Evolutionary conservation across 2,888 invertebrate species (phyloP).

Genomic region (Cantharis nigra): DNA sequence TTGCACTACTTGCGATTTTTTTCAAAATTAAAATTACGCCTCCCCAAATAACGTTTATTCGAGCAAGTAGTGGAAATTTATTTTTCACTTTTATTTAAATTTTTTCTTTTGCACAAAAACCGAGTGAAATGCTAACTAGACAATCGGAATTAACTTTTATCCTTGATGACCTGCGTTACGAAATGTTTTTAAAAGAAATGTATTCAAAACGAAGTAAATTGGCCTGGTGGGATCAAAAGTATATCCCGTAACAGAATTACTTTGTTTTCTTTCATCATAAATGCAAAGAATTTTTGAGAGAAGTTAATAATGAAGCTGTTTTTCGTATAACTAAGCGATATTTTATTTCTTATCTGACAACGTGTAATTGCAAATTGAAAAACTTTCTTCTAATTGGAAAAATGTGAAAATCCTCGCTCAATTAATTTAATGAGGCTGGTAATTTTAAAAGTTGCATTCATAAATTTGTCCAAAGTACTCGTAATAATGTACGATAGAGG

Average conservation of each 20-base stretch:
- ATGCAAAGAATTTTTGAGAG: slow-evolving; percentile 16
- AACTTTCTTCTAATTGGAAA: neutral
- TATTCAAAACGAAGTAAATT: slow-evolving; percentile 21
- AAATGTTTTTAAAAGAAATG: slow-evolving; percentile 16
- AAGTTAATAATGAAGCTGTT: slow-evolving; percentile 9
- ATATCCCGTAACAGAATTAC: slow-evolving; percentile 21
- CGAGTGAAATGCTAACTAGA: slow-evolving; percentile 14
- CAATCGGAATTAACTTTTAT: slow-evolving; percentile 21
- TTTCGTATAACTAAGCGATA: slow-evolving; percentile 1
- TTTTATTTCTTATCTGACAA: neutral
- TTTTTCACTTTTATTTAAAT: neutral
- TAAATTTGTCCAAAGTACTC: neutral
- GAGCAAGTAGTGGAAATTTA: neutral
- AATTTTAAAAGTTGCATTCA: slow-evolving; percentile 9
- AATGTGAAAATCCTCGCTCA: neutral
- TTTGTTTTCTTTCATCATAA: slow-evolving; percentile 23
- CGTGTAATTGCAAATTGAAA: neutral
- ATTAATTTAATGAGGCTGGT: slow-evolving; percentile 16
- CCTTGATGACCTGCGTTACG: slow-evolving; percentile 8
- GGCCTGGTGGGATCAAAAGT: slow-evolving; percentile 25
- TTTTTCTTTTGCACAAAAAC: slow-evolving; percentile 5
- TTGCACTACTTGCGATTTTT: neutral
- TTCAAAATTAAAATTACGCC: slow-evolving; percentile 7
- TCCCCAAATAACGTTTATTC: neutral
- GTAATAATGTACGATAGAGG: slow-evolving; percentile 18